Evolutionary conservation across 1,140 invertebrate genomes (phyloP).

Genomic region (Drosophila ambigua): DNA sequence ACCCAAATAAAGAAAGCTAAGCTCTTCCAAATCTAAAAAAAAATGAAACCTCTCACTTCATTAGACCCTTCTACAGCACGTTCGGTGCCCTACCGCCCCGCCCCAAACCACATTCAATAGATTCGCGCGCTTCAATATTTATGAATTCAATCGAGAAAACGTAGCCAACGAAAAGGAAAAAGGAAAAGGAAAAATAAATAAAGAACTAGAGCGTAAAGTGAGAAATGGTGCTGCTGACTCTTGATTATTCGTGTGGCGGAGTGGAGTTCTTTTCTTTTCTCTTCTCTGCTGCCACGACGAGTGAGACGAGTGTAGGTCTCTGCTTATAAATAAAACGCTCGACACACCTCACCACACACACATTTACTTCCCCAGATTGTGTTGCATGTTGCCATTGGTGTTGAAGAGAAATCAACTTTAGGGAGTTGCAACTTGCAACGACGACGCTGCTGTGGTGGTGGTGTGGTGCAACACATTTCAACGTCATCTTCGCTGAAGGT

Average conservation of each 20-base stretch:
- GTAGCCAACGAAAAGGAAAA: constrained; percentile 7
- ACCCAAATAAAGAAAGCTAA: not conserved
- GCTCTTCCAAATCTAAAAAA: not conserved
- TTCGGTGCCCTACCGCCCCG: not conserved
- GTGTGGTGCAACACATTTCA: constrained; percentile 51
- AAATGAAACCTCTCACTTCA: constrained; percentile 9
- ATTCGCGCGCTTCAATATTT: constrained; percentile 31
- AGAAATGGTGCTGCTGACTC: constrained; percentile 27
- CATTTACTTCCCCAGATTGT: not conserved
- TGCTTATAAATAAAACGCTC: constrained; percentile 53
- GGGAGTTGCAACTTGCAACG: constrained; percentile 20
- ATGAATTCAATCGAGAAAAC: constrained; percentile 31
- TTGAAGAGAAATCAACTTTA: constrained; percentile 31
- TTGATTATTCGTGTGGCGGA: constrained; percentile 54
- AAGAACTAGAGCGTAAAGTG: constrained; percentile 50
- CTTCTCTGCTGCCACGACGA: not conserved
- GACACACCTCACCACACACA: constrained; percentile 45
- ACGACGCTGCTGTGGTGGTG: constrained; percentile 9
- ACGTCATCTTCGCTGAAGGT: constrained; percentile 75
- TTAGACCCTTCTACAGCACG: not conserved
- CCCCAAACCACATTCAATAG: not conserved
- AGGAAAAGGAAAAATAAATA: constrained; percentile 26
- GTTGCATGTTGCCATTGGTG: constrained; percentile 1
- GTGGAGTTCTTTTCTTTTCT: constrained; percentile 6
- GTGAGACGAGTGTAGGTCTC: constrained; percentile 3